These are phyloP conservation scores for Drosophila pandora DNA, from an alignment of 1,140 invertebrate species.

Conservation along the genomic window DNA sequence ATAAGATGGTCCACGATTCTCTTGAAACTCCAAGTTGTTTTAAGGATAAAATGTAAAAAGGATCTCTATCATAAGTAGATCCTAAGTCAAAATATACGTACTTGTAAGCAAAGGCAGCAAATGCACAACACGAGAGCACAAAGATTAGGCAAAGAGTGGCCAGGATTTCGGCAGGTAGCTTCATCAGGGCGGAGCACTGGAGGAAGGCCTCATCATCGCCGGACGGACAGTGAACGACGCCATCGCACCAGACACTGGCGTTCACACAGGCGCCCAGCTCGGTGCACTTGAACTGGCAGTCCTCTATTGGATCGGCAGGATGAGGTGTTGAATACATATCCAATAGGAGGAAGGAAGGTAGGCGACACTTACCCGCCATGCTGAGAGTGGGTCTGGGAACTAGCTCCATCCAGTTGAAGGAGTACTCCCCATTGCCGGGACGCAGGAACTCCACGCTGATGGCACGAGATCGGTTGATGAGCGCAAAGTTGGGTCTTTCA, in stretches of 20 bases:
- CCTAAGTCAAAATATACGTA: slow-evolving; percentile 31
- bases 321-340: not conserved
- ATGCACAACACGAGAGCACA: slow-evolving; percentile 80
- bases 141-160: slow-evolving; percentile 84
- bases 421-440: slow-evolving; percentile 89
- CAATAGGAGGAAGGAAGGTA: too few relatives aligned
- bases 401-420: slow-evolving; percentile 93
- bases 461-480: slow-evolving; percentile 85
- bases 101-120: slow-evolving; percentile 82
- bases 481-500: slow-evolving; percentile 82
- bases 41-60: not conserved
- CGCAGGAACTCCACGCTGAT: slow-evolving; percentile 91
- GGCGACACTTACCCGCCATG: slow-evolving; percentile 63
- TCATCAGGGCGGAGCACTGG: slow-evolving; percentile 90
- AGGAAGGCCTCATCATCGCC: slow-evolving; percentile 93
- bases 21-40: not conserved
- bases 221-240: slow-evolving; percentile 92
- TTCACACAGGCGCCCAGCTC: slow-evolving; percentile 95
- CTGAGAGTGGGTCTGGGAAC: slow-evolving; percentile 86
- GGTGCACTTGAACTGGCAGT: slow-evolving; percentile 92
- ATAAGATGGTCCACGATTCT: not conserved
- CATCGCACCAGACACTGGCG: slow-evolving; percentile 94
- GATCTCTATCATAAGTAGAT: too few relatives aligned
- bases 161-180: slow-evolving; percentile 89
- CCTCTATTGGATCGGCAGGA: slow-evolving; percentile 82